Conservation (phyloP, 2,888 invertebrate genomes). For the Chrysopilus asiliformis region DNA sequence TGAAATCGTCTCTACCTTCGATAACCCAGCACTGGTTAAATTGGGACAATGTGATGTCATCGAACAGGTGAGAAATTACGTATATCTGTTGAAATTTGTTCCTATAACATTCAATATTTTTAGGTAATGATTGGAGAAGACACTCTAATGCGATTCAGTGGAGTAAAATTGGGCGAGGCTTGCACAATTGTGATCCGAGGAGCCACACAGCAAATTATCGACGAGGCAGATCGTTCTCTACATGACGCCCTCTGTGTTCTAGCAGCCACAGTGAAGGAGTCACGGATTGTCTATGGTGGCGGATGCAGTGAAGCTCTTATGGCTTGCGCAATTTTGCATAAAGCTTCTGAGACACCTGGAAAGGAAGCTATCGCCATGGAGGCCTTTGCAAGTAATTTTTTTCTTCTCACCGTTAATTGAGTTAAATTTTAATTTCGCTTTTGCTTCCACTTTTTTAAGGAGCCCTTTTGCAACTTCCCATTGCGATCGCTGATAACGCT, state of each 20-base stretch:
- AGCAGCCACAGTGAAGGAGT: slow-evolving; percentile 87
- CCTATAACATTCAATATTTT: slow-evolving; percentile 1
- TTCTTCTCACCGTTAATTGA: background rate
- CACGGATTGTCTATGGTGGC: slow-evolving; percentile 82
- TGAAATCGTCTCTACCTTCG: slow-evolving; percentile 97
- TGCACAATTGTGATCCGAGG: slow-evolving; percentile 95
- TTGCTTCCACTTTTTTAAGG: slow-evolving; percentile 18
- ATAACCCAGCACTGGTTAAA: slow-evolving; percentile 80
- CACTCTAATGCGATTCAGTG: slow-evolving; percentile 83
- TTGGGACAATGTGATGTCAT: slow-evolving; percentile 90
- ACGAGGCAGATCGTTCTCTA: slow-evolving; percentile 95
- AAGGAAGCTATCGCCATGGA: slow-evolving; percentile 98
- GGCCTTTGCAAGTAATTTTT: slow-evolving; percentile 59
- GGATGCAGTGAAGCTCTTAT: slow-evolving; percentile 94
- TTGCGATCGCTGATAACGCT: slow-evolving; percentile 95
- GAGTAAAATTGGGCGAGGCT: slow-evolving; percentile 89
- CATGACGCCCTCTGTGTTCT: slow-evolving; percentile 98
- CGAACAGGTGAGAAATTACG: slow-evolving; percentile 53
- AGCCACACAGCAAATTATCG: slow-evolving; percentile 95
- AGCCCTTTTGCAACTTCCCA: slow-evolving; percentile 81
- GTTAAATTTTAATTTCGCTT: slow-evolving; percentile 1
- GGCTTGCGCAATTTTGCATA: slow-evolving; percentile 79
- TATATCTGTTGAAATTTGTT: slow-evolving; percentile 4
- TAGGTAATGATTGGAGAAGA: slow-evolving; percentile 93
- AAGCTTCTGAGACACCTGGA: slow-evolving; percentile 79